A percentile compares a stretch with the other conserved stretches of the same genome.
These are phyloP conservation scores for Schlechtendalia chinensis DNA, from an alignment of 1,140 invertebrate species.

Conservation along the genomic window DNA sequence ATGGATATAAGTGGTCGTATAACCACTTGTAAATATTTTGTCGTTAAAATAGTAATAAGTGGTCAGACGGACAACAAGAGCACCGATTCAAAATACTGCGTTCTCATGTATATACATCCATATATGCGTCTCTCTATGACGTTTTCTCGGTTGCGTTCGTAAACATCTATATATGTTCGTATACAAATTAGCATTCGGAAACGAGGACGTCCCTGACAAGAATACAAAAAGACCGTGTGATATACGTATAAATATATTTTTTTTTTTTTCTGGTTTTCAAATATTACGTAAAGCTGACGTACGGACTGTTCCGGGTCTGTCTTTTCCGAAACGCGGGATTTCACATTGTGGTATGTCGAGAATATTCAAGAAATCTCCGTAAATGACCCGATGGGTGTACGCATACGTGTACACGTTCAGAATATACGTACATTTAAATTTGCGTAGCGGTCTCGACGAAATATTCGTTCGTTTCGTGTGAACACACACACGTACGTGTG, in stretches of 20 bases:
- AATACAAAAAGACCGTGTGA: no score
- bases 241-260: no score
- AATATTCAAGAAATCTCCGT: not conserved
- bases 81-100: not conserved
- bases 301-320: not conserved
- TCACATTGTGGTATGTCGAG: not conserved
- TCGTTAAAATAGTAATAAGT: slow-evolving; percentile 22
- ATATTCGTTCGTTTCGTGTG: no score
- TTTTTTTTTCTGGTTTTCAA: no score
- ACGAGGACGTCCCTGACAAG: not conserved
- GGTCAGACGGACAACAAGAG: not conserved
- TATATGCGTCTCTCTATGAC: not conserved
- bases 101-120: not conserved
- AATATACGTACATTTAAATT: no score
- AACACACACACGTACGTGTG: no score
- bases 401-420: no score
- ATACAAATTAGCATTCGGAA: not conserved
- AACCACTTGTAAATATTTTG: not conserved
- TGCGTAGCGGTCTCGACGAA: no score
- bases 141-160: not conserved
- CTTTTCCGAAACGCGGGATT: not conserved
- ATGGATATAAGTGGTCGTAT: slow-evolving; percentile 1
- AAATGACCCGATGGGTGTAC: not conserved
- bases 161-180: no score
- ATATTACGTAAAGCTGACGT: not conserved